Base-by-base conservation (phyloP, 1,140 invertebrate species). In the Procambarus virginalis region DNA sequence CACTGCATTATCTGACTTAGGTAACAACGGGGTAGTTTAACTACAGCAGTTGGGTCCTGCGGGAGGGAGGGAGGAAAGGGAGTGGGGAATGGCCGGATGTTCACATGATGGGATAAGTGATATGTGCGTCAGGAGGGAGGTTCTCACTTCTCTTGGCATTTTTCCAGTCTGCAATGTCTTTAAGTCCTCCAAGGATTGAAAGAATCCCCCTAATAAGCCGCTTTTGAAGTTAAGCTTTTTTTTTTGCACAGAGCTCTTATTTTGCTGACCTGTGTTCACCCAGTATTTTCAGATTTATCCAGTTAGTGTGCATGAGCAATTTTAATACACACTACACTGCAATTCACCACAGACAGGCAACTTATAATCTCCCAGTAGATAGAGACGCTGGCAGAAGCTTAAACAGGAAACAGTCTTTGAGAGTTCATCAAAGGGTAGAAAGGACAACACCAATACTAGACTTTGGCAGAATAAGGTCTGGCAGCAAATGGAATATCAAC, bases 381-480 rank as follows among this genome's bases (percentile, higher is more conserved):
- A 77, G 78, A 85, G 70, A 90, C 68, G 89, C 83, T 90, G 76
- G 84, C 89, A 75, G 82, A 85, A 85, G 89, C 88, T 84, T 79
- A 80, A 84, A 81, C 48, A 68, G 77, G 75, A 85, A 90, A 84
- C 88, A 90, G 64, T 90, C 84, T 86, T 76, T 64, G 55, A 89
- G 87, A 84, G 83, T 79, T 81, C 83, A 85, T 80, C 89, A 90
- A 77, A 89, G 83, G 89, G 83, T 80, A 84, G 82, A 84, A 85
- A 90, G 83, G 89, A 86, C 89, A 90, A 90, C 89, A 90, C 89
- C 89, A 90, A 90, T 90, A 90, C 89, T 90, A 90, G 89, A 90
- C 89, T 90, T 90, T 90, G 89, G 89, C 89, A 85, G 89, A 90
- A 90, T 90, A 90, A 86, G 89, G 89, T 86, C 84, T 90, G 83